Percentiles rank a stretch among this genome's conserved stretches.
Evolutionary conservation across 2,797 vertebrate genomes (phyloP).

Genomic region (Columba guinea): DNA sequence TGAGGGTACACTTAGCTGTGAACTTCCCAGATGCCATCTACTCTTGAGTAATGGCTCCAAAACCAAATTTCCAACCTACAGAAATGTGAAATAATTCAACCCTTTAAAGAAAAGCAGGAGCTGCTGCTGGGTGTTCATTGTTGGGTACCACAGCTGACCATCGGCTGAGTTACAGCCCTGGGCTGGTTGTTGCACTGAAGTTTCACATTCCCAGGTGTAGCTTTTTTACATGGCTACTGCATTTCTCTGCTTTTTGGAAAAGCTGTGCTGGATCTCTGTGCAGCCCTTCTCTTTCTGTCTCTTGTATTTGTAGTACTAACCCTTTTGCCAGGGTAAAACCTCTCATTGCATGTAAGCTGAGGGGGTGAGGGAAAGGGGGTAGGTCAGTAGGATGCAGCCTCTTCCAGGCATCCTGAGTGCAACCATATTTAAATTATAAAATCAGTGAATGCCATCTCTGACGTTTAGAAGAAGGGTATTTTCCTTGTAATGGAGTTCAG

Average conservation of each 20-base stretch:
- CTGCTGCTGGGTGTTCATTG: background rate
- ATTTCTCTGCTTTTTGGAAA: background rate
- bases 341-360: background rate
- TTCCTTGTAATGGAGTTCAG: background rate
- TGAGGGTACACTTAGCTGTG: conserved; percentile 9
- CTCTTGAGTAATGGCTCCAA: background rate
- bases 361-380: background rate
- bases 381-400: background rate
- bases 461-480: background rate
- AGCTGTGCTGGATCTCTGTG: background rate
- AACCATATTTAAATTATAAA: background rate
- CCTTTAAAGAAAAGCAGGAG: background rate
- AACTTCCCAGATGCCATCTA: background rate
- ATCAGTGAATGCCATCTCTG: background rate
- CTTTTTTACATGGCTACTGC: background rate
- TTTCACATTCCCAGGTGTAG: background rate
- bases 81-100: background rate
- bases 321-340: background rate
- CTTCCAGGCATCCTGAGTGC: background rate
- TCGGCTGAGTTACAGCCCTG: background rate
- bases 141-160: background rate
- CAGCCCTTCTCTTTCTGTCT: background rate
- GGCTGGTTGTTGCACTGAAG: background rate
- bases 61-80: background rate
- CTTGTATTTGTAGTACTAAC: background rate